These are phyloP conservation scores for Piaya cayana DNA, from an alignment of 2,113 vertebrate species.

Conservation along the genomic window DNA sequence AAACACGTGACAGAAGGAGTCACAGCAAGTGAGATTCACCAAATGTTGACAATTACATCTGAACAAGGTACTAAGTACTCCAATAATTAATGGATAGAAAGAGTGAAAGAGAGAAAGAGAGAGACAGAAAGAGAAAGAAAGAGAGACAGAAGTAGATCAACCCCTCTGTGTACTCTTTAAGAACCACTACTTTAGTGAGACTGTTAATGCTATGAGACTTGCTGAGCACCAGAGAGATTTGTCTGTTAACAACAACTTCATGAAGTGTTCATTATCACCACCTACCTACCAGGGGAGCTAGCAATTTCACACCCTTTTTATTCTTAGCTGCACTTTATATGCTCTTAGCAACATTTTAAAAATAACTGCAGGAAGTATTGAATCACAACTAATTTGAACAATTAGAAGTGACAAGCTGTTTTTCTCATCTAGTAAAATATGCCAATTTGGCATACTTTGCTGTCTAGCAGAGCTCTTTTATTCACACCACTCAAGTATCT, in stretches of 20 bases:
- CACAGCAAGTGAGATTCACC: neutral
- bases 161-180: neutral
- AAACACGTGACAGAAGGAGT: neutral
- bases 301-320: slow-evolving; percentile 45
- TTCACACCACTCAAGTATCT: slow-evolving; percentile 21
- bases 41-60: neutral
- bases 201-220: neutral
- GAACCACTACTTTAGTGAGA: neutral
- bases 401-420: slow-evolving; percentile 57
- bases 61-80: neutral
- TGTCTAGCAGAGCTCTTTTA: slow-evolving; percentile 53
- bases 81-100: neutral
- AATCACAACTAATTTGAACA: slow-evolving; percentile 55
- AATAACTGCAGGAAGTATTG: slow-evolving; percentile 60
- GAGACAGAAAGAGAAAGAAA: too few species aligned
- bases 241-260: slow-evolving; percentile 43
- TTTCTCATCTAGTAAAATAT: slow-evolving; percentile 51
- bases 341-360: slow-evolving; percentile 48
- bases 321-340: slow-evolving; percentile 52
- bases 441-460: slow-evolving; percentile 44
- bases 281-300: slow-evolving; percentile 33
- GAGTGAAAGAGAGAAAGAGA: too few species aligned
- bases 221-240: slow-evolving; percentile 1
- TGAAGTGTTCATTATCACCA: slow-evolving; percentile 58
- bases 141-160: neutral